Evolutionary conservation across 2,797 vertebrate genomes (phyloP).

Genomic region (Alectoris magna): DNA sequence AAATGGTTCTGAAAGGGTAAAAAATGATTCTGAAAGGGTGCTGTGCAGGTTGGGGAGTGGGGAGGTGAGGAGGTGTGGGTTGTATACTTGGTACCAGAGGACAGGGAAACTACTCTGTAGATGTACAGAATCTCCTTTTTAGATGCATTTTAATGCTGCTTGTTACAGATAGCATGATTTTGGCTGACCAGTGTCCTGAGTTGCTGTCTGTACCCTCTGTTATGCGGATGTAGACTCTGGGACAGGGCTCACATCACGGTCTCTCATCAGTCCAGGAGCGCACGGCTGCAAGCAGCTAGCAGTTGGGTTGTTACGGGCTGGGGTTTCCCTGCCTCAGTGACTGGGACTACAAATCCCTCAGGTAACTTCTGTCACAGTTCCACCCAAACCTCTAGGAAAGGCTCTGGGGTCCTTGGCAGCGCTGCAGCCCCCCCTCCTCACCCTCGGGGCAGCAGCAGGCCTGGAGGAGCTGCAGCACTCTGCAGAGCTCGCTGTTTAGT

Average conservation of each 20-base stretch:
- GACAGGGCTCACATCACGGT: not conserved
- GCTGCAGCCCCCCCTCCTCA: not conserved
- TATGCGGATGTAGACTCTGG: fast-evolving
- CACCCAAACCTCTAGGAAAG: not conserved
- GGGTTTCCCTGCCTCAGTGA: fast-evolving
- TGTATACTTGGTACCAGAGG: not conserved
- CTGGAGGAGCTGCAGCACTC: not conserved
- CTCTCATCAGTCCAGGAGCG: fast-evolving
- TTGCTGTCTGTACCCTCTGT: fast-evolving
- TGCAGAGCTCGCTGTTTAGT: not conserved
- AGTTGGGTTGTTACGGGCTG: not conserved
- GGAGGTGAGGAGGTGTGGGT: fast-evolving
- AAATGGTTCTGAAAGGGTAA: not conserved
- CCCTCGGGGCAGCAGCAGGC: too few species aligned
- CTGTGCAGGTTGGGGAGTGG: not conserved
- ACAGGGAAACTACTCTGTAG: not conserved
- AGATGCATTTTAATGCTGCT: not conserved
- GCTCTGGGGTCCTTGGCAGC: not conserved
- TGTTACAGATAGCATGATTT: fast-evolving
- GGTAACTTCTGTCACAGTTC: fast-evolving
- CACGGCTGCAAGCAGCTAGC: too few species aligned
- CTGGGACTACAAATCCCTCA: not conserved
- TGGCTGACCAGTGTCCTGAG: not conserved
- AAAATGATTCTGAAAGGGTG: not conserved
- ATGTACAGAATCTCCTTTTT: fast-evolving